A percentile compares a stretch with the other conserved stretches of the same genome.
Evolutionary conservation across 2,113 vertebrate genomes (phyloP).

Genomic region (Crotalus horridus): DNA sequence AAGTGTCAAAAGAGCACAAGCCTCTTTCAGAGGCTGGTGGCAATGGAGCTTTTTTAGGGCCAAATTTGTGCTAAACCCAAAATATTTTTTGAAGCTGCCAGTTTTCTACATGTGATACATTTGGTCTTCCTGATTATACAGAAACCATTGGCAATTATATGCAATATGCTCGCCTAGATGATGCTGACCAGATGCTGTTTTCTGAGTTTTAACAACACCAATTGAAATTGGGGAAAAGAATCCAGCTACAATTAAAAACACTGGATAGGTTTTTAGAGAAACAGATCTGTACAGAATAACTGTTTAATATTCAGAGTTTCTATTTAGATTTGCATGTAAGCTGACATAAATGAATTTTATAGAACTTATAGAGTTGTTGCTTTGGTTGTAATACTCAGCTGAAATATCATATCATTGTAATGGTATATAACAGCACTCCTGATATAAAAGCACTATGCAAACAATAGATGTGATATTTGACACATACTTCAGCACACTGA

Average conservation of each 20-base stretch:
- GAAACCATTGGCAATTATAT: constrained; percentile 32
- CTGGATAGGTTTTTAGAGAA: constrained; percentile 10
- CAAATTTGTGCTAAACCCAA: background rate
- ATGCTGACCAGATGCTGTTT: constrained; percentile 8
- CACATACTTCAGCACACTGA: background rate
- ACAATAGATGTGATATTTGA: background rate
- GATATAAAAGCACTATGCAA: background rate
- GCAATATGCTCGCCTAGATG: background rate
- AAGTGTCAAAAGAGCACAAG: background rate
- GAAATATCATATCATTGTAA: background rate
- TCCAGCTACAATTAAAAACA: background rate
- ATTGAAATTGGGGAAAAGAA: constrained; percentile 32
- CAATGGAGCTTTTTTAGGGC: background rate
- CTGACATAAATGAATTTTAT: constrained; percentile 27
- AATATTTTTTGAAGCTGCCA: background rate
- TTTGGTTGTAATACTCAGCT: constrained; percentile 14
- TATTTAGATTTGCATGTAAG: background rate
- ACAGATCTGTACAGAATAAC: background rate
- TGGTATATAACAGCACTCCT: background rate
- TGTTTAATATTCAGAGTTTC: background rate
- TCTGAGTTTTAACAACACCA: constrained; percentile 20
- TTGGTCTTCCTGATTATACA: background rate
- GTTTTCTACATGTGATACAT: background rate
- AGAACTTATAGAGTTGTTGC: background rate
- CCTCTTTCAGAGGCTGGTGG: background rate